Base-by-base conservation (phyloP, 2,113 vertebrate genomes). In the Cyprinus carpio region DNA sequence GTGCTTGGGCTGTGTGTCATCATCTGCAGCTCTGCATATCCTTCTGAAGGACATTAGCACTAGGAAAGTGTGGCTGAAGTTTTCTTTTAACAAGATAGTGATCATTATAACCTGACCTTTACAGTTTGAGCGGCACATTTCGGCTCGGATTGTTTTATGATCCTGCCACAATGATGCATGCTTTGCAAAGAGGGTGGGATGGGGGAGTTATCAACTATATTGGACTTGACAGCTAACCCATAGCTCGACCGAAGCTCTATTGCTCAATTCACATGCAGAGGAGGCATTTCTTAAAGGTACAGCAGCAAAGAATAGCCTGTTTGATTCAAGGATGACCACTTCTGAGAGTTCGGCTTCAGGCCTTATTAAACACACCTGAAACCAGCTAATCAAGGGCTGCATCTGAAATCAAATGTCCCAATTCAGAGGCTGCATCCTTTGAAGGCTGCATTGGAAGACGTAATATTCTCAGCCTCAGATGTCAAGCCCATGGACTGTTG, bases 91-190 rank as follows among this genome's bases (percentile, higher is more conserved):
- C 34, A 62, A 58, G 54, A 40, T 78, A 78, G 16, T 31, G 16
- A 58, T 58, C 49, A 37, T 78, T n/a, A 60, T 16, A 15, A 60
- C 15, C 20, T 79, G 56, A 58, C 76, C 51, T 79, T 79, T 75
- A 75, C 13, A 51, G 74, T 75, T 62, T 40, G 31, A 62, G 23
- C 2, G 12, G 31, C 76, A 79, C 54, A 79, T 37, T 58, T 62
- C 6, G 1, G 54, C 46, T 49, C 4, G 46, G 12, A 49, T 49
- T 49, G 46, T 49, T 49, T 13, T 13, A 40, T 60, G 8, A 56
- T 77, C 29, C 54, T 79, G 54, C 23, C 56, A 60, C 76, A 40
- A 79, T 58, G 56, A 79, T 60, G 31, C 23, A 79, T 18, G 46
- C 75, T 34, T 56, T 56, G 49, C 16, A 34, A 56, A 77, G 27